Percentiles rank a stretch among this genome's conserved stretches.
phyloP scores from a whole-genome alignment of 2,888 invertebrate species.

The Nebria brevicollis region DNA sequence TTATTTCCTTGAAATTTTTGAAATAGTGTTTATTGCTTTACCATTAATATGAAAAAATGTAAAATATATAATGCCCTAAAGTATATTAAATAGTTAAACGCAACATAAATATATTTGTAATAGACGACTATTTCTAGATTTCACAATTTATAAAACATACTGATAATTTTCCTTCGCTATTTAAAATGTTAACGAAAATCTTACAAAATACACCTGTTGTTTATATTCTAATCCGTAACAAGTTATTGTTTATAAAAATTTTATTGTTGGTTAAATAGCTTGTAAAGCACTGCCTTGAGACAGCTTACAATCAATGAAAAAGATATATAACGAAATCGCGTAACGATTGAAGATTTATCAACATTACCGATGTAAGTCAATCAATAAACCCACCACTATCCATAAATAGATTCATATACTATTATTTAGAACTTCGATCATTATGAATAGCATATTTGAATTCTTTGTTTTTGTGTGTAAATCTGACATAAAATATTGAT shows the following conservation, averaged over 20 bases:
- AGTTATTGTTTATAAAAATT: conserved; percentile 23
- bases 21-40: too few species aligned
- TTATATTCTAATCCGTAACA: not conserved
- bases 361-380: not conserved
- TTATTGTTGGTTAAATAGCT: conserved; percentile 22
- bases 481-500: not conserved
- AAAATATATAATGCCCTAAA: too few species aligned
- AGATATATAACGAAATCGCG: not conserved
- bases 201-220: not conserved
- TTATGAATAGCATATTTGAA: not conserved
- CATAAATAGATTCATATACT: not conserved
- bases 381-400: not conserved
- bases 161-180: not conserved
- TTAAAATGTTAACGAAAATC: not conserved
- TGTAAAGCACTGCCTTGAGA: conserved; percentile 21
- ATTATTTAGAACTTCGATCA: not conserved
- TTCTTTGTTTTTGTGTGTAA: not conserved
- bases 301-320: not conserved
- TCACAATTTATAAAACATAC: too few species aligned
- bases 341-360: not conserved
- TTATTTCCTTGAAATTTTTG: too few species aligned
- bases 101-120: too few species aligned
- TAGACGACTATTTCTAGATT: too few species aligned
- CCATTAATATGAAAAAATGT: too few species aligned
- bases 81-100: too few species aligned